Conservation (phyloP, 2,888 invertebrate species). For the Lycia hirtaria region DNA sequence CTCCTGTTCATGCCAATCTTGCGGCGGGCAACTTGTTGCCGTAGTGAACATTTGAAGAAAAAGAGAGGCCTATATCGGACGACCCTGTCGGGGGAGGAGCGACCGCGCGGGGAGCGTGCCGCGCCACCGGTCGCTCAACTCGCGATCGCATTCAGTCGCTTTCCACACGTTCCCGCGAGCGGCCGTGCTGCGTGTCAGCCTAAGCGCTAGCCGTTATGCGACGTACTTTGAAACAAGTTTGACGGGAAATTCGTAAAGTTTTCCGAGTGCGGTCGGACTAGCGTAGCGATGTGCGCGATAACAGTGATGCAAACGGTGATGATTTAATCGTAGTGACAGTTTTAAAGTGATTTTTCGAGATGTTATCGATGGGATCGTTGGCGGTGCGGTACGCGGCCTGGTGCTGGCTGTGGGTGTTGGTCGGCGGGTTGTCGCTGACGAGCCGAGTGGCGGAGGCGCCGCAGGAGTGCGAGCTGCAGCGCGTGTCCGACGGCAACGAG, state of each 20-base stretch:
- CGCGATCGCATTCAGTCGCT: conserved; percentile 72
- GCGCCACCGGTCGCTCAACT: conserved; percentile 77
- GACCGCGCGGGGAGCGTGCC: conserved; percentile 74
- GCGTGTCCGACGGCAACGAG: conserved; percentile 83
- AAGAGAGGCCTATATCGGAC: conserved; percentile 66
- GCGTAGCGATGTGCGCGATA: conserved; percentile 78
- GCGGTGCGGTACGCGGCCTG: conserved; percentile 70
- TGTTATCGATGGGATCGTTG: conserved; percentile 79
- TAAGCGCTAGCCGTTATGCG: conserved; percentile 77
- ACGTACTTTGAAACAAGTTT: conserved; percentile 84
- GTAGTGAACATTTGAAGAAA: conserved; percentile 77
- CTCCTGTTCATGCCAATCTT: conserved; percentile 85
- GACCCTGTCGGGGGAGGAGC: conserved; percentile 81
- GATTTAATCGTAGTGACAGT: conserved; percentile 80
- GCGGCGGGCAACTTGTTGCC: conserved; percentile 84
- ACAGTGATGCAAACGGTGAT: conserved; percentile 72
- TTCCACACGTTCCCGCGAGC: conserved; percentile 62
- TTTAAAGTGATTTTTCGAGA: conserved; percentile 77
- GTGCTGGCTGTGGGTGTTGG: conserved; percentile 72
- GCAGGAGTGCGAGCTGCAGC: conserved; percentile 90
- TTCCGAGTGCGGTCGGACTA: conserved; percentile 76
- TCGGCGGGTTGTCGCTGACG: conserved; percentile 77
- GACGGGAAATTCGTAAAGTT: conserved; percentile 83
- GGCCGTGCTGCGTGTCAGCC: conserved; percentile 55
- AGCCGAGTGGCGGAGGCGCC: conserved; percentile 87